Conservation (phyloP, 2,113 vertebrate species). For the Colinus virginianus region DNA sequence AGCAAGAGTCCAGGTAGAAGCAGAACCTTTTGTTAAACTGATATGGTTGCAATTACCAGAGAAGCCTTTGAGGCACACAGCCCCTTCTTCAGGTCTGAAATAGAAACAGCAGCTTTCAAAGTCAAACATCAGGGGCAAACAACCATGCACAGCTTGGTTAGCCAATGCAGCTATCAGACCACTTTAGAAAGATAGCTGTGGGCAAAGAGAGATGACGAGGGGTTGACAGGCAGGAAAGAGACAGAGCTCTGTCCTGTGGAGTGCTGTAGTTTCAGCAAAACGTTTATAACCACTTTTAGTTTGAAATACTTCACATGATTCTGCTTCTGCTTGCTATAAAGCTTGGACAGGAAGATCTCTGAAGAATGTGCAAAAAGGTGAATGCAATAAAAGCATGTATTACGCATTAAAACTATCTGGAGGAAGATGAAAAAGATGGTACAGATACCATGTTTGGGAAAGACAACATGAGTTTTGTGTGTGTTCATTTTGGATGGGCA, state of each 20-base stretch:
- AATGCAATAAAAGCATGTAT: background rate
- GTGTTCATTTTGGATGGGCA: background rate
- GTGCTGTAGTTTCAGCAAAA: background rate
- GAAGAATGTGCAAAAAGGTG: background rate
- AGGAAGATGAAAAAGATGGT: background rate
- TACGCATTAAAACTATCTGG: background rate
- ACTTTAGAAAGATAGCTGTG: background rate
- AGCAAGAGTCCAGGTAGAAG: background rate
- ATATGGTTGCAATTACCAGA: background rate
- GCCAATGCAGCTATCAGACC: background rate
- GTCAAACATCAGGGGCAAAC: background rate
- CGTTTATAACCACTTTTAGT: background rate
- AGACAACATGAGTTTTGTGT: background rate
- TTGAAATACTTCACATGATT: background rate
- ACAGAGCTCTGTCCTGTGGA: background rate
- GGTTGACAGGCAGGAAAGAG: background rate
- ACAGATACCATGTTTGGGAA: background rate
- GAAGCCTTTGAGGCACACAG: constrained; percentile 2
- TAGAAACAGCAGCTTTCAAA: constrained; percentile 15
- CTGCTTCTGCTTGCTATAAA: background rate
- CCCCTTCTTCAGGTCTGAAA: constrained; percentile 17
- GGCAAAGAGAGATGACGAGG: background rate
- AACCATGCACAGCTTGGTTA: background rate
- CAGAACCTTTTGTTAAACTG: background rate
- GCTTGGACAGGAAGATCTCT: background rate